Evolutionary conservation across 2,113 vertebrate genomes (phyloP), one percentile per base, ranked within the genome.

Genomic region (Choloepus hoffmanni): DNA sequence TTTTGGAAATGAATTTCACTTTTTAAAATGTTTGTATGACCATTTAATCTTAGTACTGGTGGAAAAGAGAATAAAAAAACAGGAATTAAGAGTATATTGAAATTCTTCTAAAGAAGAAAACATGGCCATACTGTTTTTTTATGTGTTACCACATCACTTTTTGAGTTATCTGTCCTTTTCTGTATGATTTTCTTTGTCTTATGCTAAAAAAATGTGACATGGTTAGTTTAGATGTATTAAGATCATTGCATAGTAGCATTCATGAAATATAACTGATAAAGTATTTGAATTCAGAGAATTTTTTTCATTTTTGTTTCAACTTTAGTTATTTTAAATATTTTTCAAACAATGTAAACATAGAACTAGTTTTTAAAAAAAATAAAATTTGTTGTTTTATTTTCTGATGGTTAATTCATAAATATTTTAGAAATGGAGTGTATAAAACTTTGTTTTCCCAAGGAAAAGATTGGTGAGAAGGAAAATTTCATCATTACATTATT

Each of bases 211-310:
- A 90, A 43, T 67, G 18, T 19, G 4, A 50, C 30, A 16, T 50
- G 5, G 11, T 74, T 73, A 53, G 16, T 58, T 78, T 91, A 89
- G 58, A 70, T 14, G 77, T 53, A 33, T 30, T 85, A 62, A 84
- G 18, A 67, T 67, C 45, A 67, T 63, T 53, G 14, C 18, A 60
- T 67, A 82, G 33, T 85, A 76, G 18, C 16, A 93, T 77, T 65
- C 24, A 30, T 85, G 26, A 77, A 82, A 74, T 19, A 60, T 58
- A 58, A 21, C 60, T 90, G 58, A 63, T 63, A 78, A 82, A 45
- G 12, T 43, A 87, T 15, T 33, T 87, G 55, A 92, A 92, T 85
- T 87, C 26, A 87, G 76, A 85, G 70, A 70, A 90, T 36, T 36
- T 36, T 95, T 81, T 70, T 84, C n/a, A 16, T 92, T 72, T 85